These are phyloP conservation scores for Mesorhabditis spiculigera DNA, from an alignment of 2,888 invertebrate genomes.

Conservation along the genomic window DNA sequence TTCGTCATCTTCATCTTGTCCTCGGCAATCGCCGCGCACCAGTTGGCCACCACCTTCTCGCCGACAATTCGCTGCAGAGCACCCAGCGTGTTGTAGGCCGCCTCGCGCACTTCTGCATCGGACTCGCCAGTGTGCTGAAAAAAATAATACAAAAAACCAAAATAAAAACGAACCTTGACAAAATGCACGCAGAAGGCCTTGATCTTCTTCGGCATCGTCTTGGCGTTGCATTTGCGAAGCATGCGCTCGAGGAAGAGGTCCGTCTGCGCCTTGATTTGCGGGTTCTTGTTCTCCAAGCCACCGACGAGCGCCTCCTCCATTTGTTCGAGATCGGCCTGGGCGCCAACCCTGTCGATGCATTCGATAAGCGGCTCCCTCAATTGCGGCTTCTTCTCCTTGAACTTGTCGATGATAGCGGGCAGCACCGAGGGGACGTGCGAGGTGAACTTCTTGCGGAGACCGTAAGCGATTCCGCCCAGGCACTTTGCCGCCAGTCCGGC, in stretches of 20 bases:
- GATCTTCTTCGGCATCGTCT: constrained; percentile 62
- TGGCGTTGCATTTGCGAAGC: constrained; percentile 17
- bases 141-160: background rate
- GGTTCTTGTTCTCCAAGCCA: constrained; percentile 69
- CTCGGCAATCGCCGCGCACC: constrained; percentile 31
- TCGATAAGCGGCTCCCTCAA: constrained; percentile 83
- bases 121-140: constrained; percentile 60
- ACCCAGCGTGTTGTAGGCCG: constrained; percentile 86
- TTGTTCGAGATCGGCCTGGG: constrained; percentile 65
- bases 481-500: constrained; percentile 82
- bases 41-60: constrained; percentile 73
- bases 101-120: constrained; percentile 86
- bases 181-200: constrained; percentile 59
- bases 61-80: constrained; percentile 88
- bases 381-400: constrained; percentile 90
- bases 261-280: constrained; percentile 61
- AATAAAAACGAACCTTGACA: constrained; percentile 34
- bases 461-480: constrained; percentile 76
- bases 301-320: constrained; percentile 76
- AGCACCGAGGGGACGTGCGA: constrained; percentile 70
- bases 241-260: constrained; percentile 43
- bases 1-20: constrained; percentile 46
- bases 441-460: constrained; percentile 81
- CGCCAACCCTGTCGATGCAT: constrained; percentile 83
- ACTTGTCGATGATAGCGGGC: constrained; percentile 80